Evolutionary conservation across 2,888 invertebrate species (phyloP), one percentile per base, ranked within the genome.

Genomic region (Apocheima hispidaria): DNA sequence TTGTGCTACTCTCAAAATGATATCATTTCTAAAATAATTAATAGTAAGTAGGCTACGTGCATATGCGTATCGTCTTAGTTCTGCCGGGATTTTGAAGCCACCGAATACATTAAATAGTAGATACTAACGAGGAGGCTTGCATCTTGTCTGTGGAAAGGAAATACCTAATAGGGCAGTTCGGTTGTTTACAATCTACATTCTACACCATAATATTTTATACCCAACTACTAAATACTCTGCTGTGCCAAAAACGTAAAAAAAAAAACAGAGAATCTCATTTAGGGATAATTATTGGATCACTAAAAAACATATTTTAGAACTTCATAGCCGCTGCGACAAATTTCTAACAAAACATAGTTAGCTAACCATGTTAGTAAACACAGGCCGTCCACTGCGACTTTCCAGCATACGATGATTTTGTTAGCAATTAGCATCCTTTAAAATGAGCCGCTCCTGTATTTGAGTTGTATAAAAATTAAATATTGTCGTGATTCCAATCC

Each of bases 91-190:
- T 33, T 4, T n/a, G n/a, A 33, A 33, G 4, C 33, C 33, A 33
- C 16, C 7, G 16, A 38, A 38, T 38, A 35, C 35, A 35, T 35
- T 14, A 35, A 35, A 35, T 35, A 35, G 14, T 35, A 35, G 14
- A 33, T 35, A 9, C 10, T 16, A 38, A 38, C 18, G 18, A 18
- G 20, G 38, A 38, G 20, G 20, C 38, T 38, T 38, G 38, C 18
- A 41, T 54, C 60, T 62, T 40, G 20, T 57, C 26, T 21, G 40
- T 57, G 18, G 26, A 36, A 54, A 56, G 16, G 28, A 40, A 28
- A 38, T 46, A 46, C 18, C 4, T 20, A 46, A 30, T 46, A n/a
- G 30, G 20, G n/a, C 38, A 38, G 48, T 28, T 56, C 55, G 14
- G 14, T 43, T 50, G 49, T 50, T 35, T 43, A 41, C 49, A 55